phyloP scores from a whole-genome alignment of 1,140 invertebrate species.

The Brachionus sp. region DNA sequence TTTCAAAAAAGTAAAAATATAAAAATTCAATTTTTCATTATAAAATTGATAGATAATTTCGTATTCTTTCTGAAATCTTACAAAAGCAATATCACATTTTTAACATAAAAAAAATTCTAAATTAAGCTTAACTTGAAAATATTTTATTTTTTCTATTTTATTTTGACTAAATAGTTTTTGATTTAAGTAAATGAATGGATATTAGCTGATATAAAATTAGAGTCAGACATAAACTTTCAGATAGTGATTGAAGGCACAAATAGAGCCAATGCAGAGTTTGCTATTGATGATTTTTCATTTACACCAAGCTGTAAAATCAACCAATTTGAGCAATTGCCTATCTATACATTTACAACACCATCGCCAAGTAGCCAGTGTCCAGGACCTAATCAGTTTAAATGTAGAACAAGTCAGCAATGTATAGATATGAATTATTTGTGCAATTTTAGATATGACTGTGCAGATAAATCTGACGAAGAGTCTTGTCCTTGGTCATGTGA shows the following conservation, averaged over 20 bases:
- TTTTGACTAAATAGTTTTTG: not conserved
- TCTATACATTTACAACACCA: constrained; percentile 35
- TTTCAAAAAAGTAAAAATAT: too few species aligned
- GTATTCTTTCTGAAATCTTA: too few species aligned
- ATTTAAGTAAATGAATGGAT: constrained; percentile 28
- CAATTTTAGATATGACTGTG: constrained; percentile 54
- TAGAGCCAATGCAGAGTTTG: not conserved
- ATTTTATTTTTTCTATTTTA: not conserved
- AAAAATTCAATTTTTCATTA: too few species aligned
- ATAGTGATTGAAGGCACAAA: constrained; percentile 24
- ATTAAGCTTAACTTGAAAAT: not conserved
- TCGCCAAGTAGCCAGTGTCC: not conserved
- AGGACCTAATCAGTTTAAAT: constrained; percentile 18
- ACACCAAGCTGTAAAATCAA: constrained; percentile 48
- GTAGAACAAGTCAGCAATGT: constrained; percentile 47
- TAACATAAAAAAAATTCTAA: too few species aligned
- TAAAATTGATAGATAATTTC: too few species aligned
- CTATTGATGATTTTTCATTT: constrained; percentile 57
- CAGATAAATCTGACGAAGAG: constrained; percentile 53
- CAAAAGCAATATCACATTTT: too few species aligned
- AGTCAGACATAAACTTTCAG: constrained; percentile 18
- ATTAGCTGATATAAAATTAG: constrained; percentile 3
- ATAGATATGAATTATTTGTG: constrained; percentile 50
- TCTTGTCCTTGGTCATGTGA: constrained; percentile 50
- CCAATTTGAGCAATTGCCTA: constrained; percentile 3